Evolutionary conservation across 2,797 vertebrate genomes (phyloP).

Genomic region (Philypnodon macrostomus): DNA sequence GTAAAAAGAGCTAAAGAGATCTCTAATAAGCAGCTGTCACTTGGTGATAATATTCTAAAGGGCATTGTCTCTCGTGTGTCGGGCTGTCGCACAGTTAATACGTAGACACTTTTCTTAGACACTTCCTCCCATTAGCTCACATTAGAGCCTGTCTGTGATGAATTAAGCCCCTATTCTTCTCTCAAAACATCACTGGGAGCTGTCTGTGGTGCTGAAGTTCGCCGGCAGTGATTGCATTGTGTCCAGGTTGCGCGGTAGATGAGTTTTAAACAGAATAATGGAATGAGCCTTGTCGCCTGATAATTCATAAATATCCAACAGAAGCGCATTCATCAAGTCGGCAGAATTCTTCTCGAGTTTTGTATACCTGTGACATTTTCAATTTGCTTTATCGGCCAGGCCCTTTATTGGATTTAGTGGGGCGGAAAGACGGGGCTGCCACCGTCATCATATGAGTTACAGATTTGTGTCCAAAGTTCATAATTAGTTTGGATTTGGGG

Average conservation of each 20-base stretch:
- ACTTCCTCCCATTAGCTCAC: slow-evolving; percentile 26
- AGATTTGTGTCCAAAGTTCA: slow-evolving; percentile 29
- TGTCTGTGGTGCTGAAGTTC: slow-evolving; percentile 11
- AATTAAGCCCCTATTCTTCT: too few species aligned
- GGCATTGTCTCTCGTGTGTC: slow-evolving; percentile 37
- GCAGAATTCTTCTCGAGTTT: slow-evolving; percentile 44
- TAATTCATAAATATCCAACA: slow-evolving; percentile 57
- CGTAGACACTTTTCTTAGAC: slow-evolving; percentile 9
- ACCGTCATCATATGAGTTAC: slow-evolving; percentile 43
- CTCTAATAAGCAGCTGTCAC: slow-evolving; percentile 44
- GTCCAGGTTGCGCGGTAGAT: slow-evolving; percentile 40
- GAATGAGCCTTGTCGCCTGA: slow-evolving; percentile 35
- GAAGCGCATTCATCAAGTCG: slow-evolving; percentile 46
- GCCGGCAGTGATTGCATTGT: slow-evolving; percentile 28
- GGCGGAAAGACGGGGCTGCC: slow-evolving; percentile 45
- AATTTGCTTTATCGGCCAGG: slow-evolving; percentile 62
- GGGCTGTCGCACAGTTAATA: slow-evolving; percentile 2
- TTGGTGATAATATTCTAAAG: slow-evolving; percentile 35
- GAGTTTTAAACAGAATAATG: slow-evolving; percentile 54
- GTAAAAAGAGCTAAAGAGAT: slow-evolving; percentile 39
- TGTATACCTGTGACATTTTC: slow-evolving; percentile 63
- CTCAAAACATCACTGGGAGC: too few species aligned
- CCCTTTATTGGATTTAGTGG: slow-evolving; percentile 61
- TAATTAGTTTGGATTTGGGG: slow-evolving; percentile 34
- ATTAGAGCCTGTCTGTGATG: slow-evolving; percentile 13